phyloP scores from a whole-genome alignment of 2,113 vertebrate genomes.

The Peromyscus maniculatus region DNA sequence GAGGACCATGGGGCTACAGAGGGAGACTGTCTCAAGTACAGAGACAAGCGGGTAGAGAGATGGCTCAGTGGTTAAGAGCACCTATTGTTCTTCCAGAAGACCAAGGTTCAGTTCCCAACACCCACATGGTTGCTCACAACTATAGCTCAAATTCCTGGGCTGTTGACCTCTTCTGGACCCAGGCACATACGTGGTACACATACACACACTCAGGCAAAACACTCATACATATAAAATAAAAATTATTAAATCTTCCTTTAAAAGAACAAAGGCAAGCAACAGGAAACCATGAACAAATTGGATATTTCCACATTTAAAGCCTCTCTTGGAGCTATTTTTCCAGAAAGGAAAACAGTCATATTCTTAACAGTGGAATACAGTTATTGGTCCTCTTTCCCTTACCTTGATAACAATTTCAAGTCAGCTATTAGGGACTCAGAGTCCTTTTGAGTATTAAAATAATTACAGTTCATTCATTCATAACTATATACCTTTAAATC shows the following conservation, averaged over 20 bases:
- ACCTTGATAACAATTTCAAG: background rate
- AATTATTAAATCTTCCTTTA: background rate
- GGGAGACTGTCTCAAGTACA: background rate
- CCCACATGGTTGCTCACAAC: background rate
- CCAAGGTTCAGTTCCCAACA: background rate
- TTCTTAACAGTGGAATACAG: background rate
- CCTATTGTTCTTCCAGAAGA: background rate
- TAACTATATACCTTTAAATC: background rate
- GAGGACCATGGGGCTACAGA: background rate
- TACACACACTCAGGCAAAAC: background rate
- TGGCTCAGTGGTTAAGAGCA: background rate
- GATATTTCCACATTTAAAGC: background rate
- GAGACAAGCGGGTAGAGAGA: background rate
- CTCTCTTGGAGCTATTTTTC: slow-evolving; percentile 33
- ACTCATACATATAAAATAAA: background rate
- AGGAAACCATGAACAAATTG: slow-evolving; percentile 37
- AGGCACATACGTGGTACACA: background rate
- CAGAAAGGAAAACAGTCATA: background rate
- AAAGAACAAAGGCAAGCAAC: background rate
- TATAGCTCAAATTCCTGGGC: background rate
- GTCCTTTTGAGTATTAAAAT: background rate
- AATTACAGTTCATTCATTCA: background rate
- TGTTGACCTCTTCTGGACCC: background rate
- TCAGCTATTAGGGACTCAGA: background rate
- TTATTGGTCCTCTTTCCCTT: background rate